Base-by-base conservation (phyloP, 2,888 invertebrate species). In the Mythimna ferrago region DNA sequence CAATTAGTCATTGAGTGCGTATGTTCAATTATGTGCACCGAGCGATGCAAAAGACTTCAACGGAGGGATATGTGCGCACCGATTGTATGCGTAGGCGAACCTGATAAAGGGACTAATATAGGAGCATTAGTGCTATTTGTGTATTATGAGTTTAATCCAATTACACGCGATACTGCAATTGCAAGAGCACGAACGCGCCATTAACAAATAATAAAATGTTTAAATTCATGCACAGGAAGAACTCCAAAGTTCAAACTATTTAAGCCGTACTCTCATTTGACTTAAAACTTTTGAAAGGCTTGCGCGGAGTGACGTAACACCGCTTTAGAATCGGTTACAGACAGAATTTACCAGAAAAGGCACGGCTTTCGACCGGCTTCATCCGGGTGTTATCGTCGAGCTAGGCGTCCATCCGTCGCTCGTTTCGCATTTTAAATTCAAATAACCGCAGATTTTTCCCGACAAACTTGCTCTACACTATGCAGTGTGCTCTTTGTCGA, bases 371-470 rank as follows among this genome's bases (percentile, higher is more conserved):
- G 86, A 73, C 83, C 83, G 86, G 80, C 82, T 87, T 88, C 86
- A 90, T 88, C 90, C 89, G 89, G 89, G 90, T 89, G 88, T 91
- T 91, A 92, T 90, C 90, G 86, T 87, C 83, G 82, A 78, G 82
- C 76, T 81, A 83, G 78, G 82, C 86, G 85, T 78, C 88, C 89
- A 83, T 84, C 88, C 88, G 88, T 86, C 88, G 84, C 87, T 84
- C 87, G 89, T 83, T 87, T 89, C 86, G 84, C 88, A 93, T 92
- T 93, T 93, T 86, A 92, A 93, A 92, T 93, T 92, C 89, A 90
- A 92, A 92, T 91, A 89, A 85, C 88, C 86, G 81, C 89, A 88
- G 81, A 90, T 89, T 91, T 88, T 87, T 81, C 84, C 83, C 86
- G 86, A 84, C 85, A 81, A 90, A 89, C 87, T 91, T 88, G 64